phyloP scores from a whole-genome alignment of 2,113 vertebrate species.

The Nymphicus hollandicus region DNA sequence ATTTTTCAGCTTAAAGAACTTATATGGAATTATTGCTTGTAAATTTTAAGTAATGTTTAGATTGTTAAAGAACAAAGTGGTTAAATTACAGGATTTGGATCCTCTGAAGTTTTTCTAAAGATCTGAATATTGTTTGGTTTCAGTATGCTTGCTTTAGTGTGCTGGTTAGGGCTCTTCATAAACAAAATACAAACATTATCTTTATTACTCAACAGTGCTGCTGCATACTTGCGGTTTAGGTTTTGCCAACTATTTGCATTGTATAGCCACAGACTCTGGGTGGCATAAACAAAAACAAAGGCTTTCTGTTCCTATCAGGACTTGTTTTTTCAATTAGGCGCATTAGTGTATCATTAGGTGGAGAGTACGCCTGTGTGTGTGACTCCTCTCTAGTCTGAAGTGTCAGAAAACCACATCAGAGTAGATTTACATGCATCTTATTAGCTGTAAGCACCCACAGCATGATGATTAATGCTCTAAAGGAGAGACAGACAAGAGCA shows the following conservation, averaged over 20 bases:
- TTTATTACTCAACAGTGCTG: constrained; percentile 61
- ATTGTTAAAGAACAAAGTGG: constrained; percentile 44
- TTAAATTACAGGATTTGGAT: constrained; percentile 39
- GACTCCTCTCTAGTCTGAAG: constrained; percentile 1
- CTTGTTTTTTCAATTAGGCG: constrained; percentile 34
- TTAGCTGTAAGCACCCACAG: constrained; percentile 21
- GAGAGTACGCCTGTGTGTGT: not conserved
- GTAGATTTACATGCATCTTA: not conserved
- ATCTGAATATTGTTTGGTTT: constrained; percentile 47
- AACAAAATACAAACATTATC: constrained; percentile 66
- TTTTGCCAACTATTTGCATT: constrained; percentile 66
- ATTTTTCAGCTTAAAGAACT: not conserved
- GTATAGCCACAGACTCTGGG: constrained; percentile 63
- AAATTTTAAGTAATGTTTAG: constrained; percentile 36
- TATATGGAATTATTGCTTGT: not conserved
- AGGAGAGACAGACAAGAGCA: not conserved
- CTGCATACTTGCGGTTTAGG: constrained; percentile 63
- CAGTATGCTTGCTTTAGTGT: constrained; percentile 29
- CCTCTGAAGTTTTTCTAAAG: constrained; percentile 46
- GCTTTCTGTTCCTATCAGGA: constrained; percentile 58
- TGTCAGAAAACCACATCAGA: constrained; percentile 37
- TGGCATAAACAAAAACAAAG: constrained; percentile 64
- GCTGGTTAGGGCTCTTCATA: constrained; percentile 58
- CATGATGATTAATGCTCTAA: constrained; percentile 42
- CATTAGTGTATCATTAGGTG: constrained; percentile 24